These are phyloP conservation scores for Psittacara wagleri DNA, from an alignment of 2,113 vertebrate genomes.

Conservation along the genomic window DNA sequence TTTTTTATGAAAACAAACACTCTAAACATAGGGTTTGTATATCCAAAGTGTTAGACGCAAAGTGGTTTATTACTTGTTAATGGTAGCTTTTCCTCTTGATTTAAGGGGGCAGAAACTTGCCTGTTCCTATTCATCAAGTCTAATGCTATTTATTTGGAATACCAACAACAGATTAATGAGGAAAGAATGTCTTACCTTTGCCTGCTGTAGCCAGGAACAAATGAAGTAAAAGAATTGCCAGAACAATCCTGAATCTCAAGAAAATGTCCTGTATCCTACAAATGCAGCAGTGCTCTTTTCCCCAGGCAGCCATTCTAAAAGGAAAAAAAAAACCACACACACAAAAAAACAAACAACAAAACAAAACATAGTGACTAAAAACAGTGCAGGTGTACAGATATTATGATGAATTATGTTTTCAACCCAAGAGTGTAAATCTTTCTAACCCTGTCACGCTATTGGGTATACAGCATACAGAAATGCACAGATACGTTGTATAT, in stretches of 20 bases:
- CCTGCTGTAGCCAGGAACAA: conserved; percentile 66
- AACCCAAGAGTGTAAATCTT: not conserved
- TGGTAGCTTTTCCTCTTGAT: not conserved
- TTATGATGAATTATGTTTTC: not conserved
- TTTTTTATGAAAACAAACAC: not conserved
- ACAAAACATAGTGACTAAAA: not conserved
- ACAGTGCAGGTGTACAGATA: not conserved
- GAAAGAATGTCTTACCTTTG: conserved; percentile 67
- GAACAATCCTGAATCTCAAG: conserved; percentile 49
- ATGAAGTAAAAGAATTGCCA: conserved; percentile 68
- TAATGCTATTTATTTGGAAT: not conserved
- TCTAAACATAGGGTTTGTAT: not conserved
- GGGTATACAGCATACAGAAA: not conserved
- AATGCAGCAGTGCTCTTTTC: conserved; percentile 26
- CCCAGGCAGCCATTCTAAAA: conserved; percentile 74
- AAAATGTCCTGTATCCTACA: conserved; percentile 62
- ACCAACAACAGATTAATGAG: not conserved
- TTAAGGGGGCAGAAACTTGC: not conserved
- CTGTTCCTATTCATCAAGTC: not conserved
- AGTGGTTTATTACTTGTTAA: not conserved
- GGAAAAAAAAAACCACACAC: not conserved
- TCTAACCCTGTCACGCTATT: not conserved
- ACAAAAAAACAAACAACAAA: not conserved
- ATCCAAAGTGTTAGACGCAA: not conserved
- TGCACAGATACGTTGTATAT: not conserved